Evolutionary conservation across 1,140 invertebrate species (phyloP), one percentile per base, ranked within the genome.

Genomic region (Drosophila kurseongensis): DNA sequence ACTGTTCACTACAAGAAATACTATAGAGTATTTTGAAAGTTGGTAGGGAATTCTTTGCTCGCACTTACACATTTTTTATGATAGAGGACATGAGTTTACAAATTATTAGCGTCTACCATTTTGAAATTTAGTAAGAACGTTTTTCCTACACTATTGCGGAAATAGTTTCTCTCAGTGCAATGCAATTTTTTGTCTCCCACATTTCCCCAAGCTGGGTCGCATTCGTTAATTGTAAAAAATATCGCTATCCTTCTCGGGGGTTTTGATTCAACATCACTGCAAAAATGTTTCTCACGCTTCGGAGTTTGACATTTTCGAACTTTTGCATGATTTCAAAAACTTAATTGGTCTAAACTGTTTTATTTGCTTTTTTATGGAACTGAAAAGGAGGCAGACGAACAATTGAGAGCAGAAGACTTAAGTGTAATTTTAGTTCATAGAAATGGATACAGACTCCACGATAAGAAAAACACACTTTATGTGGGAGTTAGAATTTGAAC

Each of bases 261-360:
- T 89, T 89, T 89, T 89, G 84, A 89, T 89, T 89, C 84, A 84
- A 48, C 72, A 65, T 83, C 76, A 88, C 61, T 84, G 74, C 80
- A 80, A 73, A 89, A 84, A 88, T 80, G 75, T 85, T 91, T 91
- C 90, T 91, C 90, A 91, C 90, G 90, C 90, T 91, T 74, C 61
- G 80, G 77, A 88, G 82, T 91, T 85, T 91, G 90, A 91, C 90
- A 89, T 90, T 78, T 85, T 89, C 90, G 90, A 91, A 91, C 90
- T 86, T 91, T 91, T 91, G 90, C 90, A 91, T 91, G 90, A 91
- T 91, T 91, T 91, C 73, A 69, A 81, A 91, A 85, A 82, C 75
- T 91, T 91, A 91, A 91, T 89, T 91, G 84, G 78, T 90, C 55
- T 89, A 89, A 89, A 89, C 84, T 89, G 77, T 83, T 84, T 88